A percentile compares a stretch with the other conserved stretches of the same genome.
phyloP scores from a whole-genome alignment of 2,113 vertebrate genomes.

The Sprattus sprattus region DNA sequence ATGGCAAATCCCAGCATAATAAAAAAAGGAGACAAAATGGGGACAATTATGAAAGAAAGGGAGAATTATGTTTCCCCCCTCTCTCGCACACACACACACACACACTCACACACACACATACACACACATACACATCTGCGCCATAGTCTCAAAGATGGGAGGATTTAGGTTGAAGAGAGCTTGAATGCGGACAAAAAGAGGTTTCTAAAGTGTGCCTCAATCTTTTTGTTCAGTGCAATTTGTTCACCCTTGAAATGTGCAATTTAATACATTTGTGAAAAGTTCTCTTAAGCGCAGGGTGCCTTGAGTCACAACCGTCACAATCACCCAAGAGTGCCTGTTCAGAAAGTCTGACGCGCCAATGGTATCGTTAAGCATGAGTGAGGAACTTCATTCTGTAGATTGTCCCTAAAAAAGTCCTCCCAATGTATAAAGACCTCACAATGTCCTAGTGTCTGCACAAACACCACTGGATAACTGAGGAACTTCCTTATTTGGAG shows the following conservation, averaged over 20 bases:
- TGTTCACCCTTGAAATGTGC: background rate
- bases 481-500: background rate
- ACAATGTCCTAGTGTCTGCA: background rate
- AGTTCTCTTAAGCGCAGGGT: background rate
- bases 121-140: background rate
- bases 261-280: background rate
- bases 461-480: background rate
- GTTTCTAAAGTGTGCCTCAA: background rate
- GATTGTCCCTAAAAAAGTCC: no score
- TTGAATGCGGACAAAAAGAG: background rate
- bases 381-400: background rate
- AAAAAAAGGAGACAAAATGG: slow-evolving; percentile 19
- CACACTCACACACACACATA: background rate
- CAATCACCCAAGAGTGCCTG: background rate
- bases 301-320: background rate
- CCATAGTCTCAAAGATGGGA: background rate
- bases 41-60: slow-evolving; percentile 8
- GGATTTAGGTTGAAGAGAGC: background rate
- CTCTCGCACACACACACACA: background rate
- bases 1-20: slow-evolving; percentile 27
- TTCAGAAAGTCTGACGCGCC: background rate
- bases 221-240: background rate
- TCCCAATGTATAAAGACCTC: background rate
- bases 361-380: background rate
- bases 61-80: background rate